Evolutionary conservation across 2,797 vertebrate genomes (phyloP), one percentile per base, ranked within the genome.

Genomic region (Spinibarbus caldwelli): DNA sequence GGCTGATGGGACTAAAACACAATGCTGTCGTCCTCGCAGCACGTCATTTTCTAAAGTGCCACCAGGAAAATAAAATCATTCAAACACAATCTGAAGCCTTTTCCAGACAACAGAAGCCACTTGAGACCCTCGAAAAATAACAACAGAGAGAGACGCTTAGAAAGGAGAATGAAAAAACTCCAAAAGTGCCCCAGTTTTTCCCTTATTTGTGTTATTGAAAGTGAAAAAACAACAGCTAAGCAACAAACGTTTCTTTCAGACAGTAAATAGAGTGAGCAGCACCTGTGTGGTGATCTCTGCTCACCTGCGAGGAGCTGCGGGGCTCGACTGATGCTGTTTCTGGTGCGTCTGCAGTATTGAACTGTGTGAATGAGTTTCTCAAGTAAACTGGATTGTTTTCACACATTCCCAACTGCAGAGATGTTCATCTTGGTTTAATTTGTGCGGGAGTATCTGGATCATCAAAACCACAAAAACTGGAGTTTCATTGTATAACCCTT

Each of bases 21-120:
- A 94, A 94, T 91, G 92, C 91, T 90, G 88, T 90, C 92, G 92
- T 92, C 89, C 91, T 92, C 88, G 93, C 89, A 93, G 91, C 89
- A 92, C 91, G 90, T 93, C 86, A 93, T 95, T 94, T 93, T 89
- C 90, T 91, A 91, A 93, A 93, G 91, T 92, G 93, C 91, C 93
- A 92, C 93, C 88, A 93, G 92, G 90, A 94, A 94, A 93, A 93
- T 86, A 92, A 93, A 86, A 89, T 91, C 88, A 93, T 93, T 93
- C 91, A 92, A 84, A 75, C 86, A 54, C 89, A 88, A 45, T 59
- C 78, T 83, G 87, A 89, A 90, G 89, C 90, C 89, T 91, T 92
- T 83, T 88, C 78, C 52, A 82, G 80, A 82, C 80, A 75, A 34
- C 76, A 80, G 73, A 34, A 62, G 75, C 82, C 41, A 12, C 80